Base-by-base conservation (phyloP, 2,113 vertebrate species). In the Ctenodactylus gundi region DNA sequence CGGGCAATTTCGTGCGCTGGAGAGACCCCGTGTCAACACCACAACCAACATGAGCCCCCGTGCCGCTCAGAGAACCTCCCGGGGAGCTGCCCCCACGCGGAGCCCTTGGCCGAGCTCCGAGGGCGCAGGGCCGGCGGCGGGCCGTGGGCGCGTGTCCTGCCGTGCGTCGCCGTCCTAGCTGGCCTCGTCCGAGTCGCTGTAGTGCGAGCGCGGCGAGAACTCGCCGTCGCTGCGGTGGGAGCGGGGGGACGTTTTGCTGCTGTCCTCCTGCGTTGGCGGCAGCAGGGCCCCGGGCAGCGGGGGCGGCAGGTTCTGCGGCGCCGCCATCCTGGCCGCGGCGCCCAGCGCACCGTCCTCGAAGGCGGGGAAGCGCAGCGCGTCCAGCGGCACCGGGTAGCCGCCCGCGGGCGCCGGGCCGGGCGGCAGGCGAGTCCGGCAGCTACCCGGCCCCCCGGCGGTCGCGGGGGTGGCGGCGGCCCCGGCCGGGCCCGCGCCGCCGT, bases 181-280 rank as follows among this genome's bases (percentile, higher is more conserved):
- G 84, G 99, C 98, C 97, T 99, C 99, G 27, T 99, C 99, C 23
- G 99, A 99, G 98, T 99, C 99, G 98, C 99, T 99, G 98, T 99
- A 99, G 97, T 99, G 99, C 39, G 99, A 99, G 85, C 98, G 99
- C 1, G 99, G 99, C 72, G 99, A 99, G 95, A 99, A 99, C 97
- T 99, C 99, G 36, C 99, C 99, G 84, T 99, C 99, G 96, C 99
- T 99, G 65, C 99, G 96, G 96, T 99, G 99, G n/a, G 99, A 99
- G 6, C 98, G 97, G 11, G 99, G 99, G 1, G 99, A 99, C 44
- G 98, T 98, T 92, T 99, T 99, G 96, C 98, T 98, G 27, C 98
- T 98, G 23, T 98, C 98, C 8, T 98, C 98, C 31, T 68, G 96
- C 95, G 94, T 96, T 0, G 98, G 90, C 64, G 97, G 98, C 86